Evolutionary conservation across 2,797 vertebrate genomes (phyloP), one percentile per base, ranked within the genome.

Genomic region (Acrossocheilus wenchowensis): DNA sequence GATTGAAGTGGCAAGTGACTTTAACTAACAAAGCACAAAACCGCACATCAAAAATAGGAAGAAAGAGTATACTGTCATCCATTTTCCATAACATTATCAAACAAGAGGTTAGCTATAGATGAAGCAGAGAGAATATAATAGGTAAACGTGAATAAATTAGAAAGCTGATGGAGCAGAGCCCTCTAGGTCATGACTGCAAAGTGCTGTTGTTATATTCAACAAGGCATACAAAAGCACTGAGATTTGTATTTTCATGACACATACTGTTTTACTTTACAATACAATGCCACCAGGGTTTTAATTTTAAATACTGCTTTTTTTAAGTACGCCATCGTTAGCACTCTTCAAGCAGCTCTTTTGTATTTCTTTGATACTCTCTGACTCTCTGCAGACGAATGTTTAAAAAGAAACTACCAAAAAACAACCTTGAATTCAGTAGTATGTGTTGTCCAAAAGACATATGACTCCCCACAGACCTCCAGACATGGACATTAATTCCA

Each of bases 81-180:
- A 10, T 62, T 79, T 62, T 62, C 10, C 54, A 62, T 5, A 62
- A 45, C 57, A 79, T 62, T 39, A 57, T 41, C 34, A 54, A 52
- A 54, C 26, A 77, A 15, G 60, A 80, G 78, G 60, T 79, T 43
- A 45, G 57, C 39, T 43, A 30, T 30, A 21, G 45, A 74, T 74
- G 72, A 73, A 48, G 11, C 5, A 14, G 41, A 48, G 9, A 30
- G 17, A 66, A 15, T 26, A 39, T 41, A 79, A 79, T 19, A 23
- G 39, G 78, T 82, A 21, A 68, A 45, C 75, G 23, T 83, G 66
- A 83, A 83, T 45, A 66, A 60, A 83, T 66, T 71, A 26, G 7
- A 74, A 85, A 90, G 83, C 82, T 84, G 84, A 81, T 82, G 83
- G 75, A 66, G 64, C 26, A 68, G 62, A 17, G 62, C 50, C 73